Percentiles rank a stretch among this genome's conserved stretches.
Evolutionary conservation across 2,113 vertebrate genomes (phyloP).

Genomic region (Melozone crissalis): DNA sequence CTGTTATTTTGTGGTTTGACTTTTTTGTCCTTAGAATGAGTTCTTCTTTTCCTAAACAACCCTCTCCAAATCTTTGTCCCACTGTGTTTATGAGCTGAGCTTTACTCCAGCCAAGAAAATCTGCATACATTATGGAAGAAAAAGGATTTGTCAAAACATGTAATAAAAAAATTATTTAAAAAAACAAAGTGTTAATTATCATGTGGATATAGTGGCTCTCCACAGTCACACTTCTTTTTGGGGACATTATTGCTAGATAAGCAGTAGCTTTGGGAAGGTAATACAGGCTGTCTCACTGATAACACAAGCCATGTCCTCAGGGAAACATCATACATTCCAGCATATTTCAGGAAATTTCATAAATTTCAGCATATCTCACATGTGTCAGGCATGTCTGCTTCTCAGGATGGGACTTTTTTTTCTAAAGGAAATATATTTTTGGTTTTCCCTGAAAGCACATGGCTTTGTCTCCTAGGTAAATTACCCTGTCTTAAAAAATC

Average conservation of each 20-base stretch:
- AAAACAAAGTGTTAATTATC: background rate
- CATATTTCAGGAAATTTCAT: slow-evolving; percentile 62
- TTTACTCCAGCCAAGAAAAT: background rate
- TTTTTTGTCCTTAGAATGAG: background rate
- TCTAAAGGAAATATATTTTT: slow-evolving; percentile 59
- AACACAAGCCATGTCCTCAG: background rate
- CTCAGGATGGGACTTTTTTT: slow-evolving; percentile 47
- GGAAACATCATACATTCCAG: slow-evolving; percentile 42
- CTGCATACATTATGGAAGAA: background rate
- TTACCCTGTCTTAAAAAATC: background rate
- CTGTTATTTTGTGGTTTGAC: background rate
- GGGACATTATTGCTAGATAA: background rate
- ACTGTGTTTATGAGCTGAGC: background rate
- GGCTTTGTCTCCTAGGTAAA: background rate
- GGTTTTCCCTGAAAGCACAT: slow-evolving; percentile 26
- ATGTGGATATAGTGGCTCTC: background rate
- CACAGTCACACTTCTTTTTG: background rate
- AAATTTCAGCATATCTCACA: slow-evolving; percentile 50
- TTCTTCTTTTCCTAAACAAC: background rate
- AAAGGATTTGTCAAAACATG: background rate
- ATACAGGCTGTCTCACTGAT: slow-evolving; percentile 1
- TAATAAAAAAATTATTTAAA: background rate
- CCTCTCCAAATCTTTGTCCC: background rate
- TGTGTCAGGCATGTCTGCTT: slow-evolving; percentile 41
- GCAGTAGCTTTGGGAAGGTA: slow-evolving; percentile 17